phyloP scores from a whole-genome alignment of 1,140 invertebrate genomes.

The Aphelenchoides fujianensis region DNA sequence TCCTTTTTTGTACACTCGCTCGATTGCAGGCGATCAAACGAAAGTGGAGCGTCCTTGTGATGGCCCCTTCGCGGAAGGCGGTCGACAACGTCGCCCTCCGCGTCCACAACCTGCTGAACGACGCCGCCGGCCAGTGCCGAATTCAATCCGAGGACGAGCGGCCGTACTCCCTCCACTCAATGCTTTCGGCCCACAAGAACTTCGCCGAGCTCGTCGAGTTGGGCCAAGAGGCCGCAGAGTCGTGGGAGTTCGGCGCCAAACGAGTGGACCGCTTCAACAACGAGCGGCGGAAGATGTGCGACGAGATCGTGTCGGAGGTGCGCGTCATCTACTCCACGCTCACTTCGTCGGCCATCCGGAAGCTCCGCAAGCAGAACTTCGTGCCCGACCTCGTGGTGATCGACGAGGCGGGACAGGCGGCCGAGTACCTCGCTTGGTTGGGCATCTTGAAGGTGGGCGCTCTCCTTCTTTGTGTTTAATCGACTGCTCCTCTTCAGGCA shows the following conservation, averaged over 20 bases:
- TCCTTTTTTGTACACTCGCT: background rate
- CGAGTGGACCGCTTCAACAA: background rate
- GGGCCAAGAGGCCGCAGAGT: background rate
- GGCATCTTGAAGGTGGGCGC: slow-evolving; percentile 23
- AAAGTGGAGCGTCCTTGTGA: slow-evolving; percentile 2
- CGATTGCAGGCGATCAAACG: background rate
- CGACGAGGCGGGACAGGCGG: slow-evolving; percentile 21
- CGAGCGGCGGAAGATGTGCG: background rate
- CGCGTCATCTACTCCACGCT: background rate
- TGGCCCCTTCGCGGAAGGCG: background rate
- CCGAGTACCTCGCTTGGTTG: slow-evolving; percentile 20
- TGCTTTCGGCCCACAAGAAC: background rate
- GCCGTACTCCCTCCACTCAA: background rate
- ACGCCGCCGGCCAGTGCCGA: background rate
- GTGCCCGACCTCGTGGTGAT: background rate
- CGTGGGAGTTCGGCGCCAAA: background rate
- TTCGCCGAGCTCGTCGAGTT: background rate
- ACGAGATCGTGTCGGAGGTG: background rate
- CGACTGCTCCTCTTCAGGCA: slow-evolving; percentile 21
- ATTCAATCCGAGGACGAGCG: background rate
- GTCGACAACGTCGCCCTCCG: background rate
- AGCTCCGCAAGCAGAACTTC: background rate
- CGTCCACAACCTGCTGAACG: background rate
- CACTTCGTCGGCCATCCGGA: background rate
- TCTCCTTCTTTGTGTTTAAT: background rate